Evolutionary conservation across 1,140 invertebrate species (phyloP).

Genomic region (Papilio machaon): DNA sequence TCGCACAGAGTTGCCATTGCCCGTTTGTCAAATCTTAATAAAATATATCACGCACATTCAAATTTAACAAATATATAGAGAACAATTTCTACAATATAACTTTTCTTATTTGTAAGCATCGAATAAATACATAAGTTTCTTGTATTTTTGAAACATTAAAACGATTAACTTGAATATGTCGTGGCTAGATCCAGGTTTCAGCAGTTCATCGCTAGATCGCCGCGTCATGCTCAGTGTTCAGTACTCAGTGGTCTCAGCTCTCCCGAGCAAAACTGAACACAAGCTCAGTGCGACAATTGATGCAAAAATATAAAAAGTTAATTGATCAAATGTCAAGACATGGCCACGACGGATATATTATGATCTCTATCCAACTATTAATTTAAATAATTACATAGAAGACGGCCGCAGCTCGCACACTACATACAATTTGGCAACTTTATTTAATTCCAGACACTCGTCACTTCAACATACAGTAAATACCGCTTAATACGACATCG

Average conservation of each 20-base stretch:
- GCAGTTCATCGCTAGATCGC: too few species aligned
- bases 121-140: not conserved
- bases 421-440: conserved; percentile 69
- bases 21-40: too few species aligned
- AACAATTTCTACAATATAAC: not conserved
- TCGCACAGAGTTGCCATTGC: too few species aligned
- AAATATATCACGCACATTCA: not conserved
- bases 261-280: too few species aligned
- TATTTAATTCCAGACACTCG: not conserved
- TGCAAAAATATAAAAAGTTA: too few species aligned
- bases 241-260: too few species aligned
- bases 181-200: not conserved
- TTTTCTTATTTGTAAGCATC: not conserved
- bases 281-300: too few species aligned
- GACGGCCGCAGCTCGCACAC: conserved; percentile 32
- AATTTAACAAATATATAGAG: not conserved
- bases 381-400: not conserved
- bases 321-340: not conserved
- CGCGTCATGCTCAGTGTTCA: too few species aligned
- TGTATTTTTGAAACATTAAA: not conserved
- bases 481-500: not conserved
- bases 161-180: not conserved
- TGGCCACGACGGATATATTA: not conserved
- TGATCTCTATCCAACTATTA: not conserved
- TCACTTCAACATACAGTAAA: not conserved